Evolutionary conservation across 2,113 vertebrate species (phyloP), one percentile per base, ranked within the genome.

Genomic region (Pseudopipra pipra): DNA sequence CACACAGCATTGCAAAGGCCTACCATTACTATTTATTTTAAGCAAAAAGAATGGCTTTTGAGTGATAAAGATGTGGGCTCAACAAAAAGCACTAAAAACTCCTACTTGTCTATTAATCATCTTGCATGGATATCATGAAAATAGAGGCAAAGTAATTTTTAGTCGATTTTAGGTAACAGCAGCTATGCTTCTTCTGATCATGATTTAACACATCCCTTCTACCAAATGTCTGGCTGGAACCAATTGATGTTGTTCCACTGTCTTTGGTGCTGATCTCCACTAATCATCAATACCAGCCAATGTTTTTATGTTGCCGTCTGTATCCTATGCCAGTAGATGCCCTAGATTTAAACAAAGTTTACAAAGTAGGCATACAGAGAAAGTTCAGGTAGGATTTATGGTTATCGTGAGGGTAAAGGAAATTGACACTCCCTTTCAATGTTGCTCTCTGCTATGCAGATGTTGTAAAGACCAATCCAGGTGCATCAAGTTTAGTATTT

Each of bases 401-500:
- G 25, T 51, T 63, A 46, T 58, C 5, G 27, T 20, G 5, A 74
- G 27, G 27, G 20, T 46, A 70, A 80, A 78, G 21, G 14, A 37
- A 30, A 72, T 24, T 61, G 58, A 72, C 21, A 5, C 4, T 63
- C 58, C 47, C 43, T 83, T 74, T 49, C 21, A 23, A 19, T 27
- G 39, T 13, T 68, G 44, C 35, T 68, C 19, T 71, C 27, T 61
- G 33, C 58, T 59, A 65, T 22, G 31, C 39, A 67, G 39, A 25
- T 41, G 14, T 35, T 47, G 73, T 3, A 4, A 51, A 85, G 43
- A 79, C 0, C 0, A 71, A 41, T 14, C 47, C 13, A 6, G 8
- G n/a, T 44, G 23, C 43, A 51, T 39, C 63, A 47, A 52, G 41
- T 9, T 62, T 62, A 54, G n/a, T 9, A 67, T 8, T 37, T 22